Evolutionary conservation across 2,888 invertebrate species (phyloP).

Genomic region (Serripes groenlandicus): DNA sequence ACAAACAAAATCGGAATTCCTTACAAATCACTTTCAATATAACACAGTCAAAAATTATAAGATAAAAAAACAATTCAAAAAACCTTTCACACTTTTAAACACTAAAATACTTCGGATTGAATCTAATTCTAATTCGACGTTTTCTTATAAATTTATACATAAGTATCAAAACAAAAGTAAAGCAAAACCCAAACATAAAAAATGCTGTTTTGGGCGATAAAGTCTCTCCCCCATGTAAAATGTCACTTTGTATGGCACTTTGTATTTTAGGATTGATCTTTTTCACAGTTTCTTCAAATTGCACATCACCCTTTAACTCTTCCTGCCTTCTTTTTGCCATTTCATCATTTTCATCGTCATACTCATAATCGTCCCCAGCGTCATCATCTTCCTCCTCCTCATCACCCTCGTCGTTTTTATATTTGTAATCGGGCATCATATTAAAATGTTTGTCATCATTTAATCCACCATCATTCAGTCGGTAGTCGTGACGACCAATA

Average conservation of each 20-base stretch:
- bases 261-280: slow-evolving; percentile 32
- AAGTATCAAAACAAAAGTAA: slow-evolving; percentile 74
- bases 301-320: slow-evolving; percentile 48
- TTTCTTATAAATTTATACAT: slow-evolving; percentile 79
- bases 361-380: slow-evolving; percentile 67
- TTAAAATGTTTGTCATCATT: slow-evolving; percentile 47
- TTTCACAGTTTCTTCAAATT: slow-evolving; percentile 56
- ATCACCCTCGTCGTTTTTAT: slow-evolving; percentile 67
- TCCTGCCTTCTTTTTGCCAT: slow-evolving; percentile 54
- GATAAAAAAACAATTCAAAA: too few species aligned
- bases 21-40: too few species aligned
- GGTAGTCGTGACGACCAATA: slow-evolving; percentile 31
- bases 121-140: slow-evolving; percentile 76
- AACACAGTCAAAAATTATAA: too few species aligned
- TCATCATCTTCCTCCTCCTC: slow-evolving; percentile 72
- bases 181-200: slow-evolving; percentile 70
- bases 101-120: slow-evolving; percentile 56
- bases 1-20: too few species aligned
- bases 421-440: slow-evolving; percentile 57
- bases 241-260: slow-evolving; percentile 26
- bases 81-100: slow-evolving; percentile 12
- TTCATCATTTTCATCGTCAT: slow-evolving; percentile 68
- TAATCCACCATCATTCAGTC: slow-evolving; percentile 48
- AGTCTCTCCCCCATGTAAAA: slow-evolving; percentile 23
- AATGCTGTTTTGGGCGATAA: slow-evolving; percentile 29